These are phyloP conservation scores for Spheniscus humboldti DNA, from an alignment of 2,797 vertebrate genomes.

Conservation along the genomic window DNA sequence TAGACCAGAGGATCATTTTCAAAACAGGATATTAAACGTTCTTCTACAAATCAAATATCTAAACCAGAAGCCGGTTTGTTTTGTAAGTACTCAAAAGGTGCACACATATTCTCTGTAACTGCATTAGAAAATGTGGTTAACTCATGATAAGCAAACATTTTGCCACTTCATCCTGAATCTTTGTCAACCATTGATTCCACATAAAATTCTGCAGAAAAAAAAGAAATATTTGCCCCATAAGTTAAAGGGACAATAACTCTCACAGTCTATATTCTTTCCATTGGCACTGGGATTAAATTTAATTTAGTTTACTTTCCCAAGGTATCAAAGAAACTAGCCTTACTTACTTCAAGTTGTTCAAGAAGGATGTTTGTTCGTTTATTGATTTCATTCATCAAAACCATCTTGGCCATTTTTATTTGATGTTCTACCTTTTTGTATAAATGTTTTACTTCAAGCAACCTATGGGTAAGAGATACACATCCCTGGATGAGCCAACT, in stretches of 20 bases:
- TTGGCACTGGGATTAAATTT: neutral
- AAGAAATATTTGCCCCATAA: neutral
- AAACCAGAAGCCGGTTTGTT: neutral
- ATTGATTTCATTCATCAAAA: slow-evolving; percentile 97
- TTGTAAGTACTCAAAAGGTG: neutral
- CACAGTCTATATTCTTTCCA: neutral
- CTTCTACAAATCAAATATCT: neutral
- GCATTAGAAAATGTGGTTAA: neutral
- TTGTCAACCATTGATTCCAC: neutral
- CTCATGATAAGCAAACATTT: neutral
- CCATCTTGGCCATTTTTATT: slow-evolving; percentile 99
- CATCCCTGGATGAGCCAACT: neutral
- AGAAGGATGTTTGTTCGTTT: slow-evolving; percentile 94
- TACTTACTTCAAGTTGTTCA: slow-evolving; percentile 95
- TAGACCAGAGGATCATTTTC: neutral
- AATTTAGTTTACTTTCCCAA: slow-evolving; percentile 1
- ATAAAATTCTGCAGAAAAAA: neutral
- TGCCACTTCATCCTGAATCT: neutral
- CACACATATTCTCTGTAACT: neutral
- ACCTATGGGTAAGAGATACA: slow-evolving; percentile 68
- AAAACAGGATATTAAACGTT: neutral
- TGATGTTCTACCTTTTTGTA: slow-evolving; percentile 96
- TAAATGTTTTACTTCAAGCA: slow-evolving; percentile 92
- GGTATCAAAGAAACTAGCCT: neutral
- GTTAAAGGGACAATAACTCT: neutral